Evolutionary conservation across 2,888 invertebrate species (phyloP).

Genomic region (Sisyra terminalis): DNA sequence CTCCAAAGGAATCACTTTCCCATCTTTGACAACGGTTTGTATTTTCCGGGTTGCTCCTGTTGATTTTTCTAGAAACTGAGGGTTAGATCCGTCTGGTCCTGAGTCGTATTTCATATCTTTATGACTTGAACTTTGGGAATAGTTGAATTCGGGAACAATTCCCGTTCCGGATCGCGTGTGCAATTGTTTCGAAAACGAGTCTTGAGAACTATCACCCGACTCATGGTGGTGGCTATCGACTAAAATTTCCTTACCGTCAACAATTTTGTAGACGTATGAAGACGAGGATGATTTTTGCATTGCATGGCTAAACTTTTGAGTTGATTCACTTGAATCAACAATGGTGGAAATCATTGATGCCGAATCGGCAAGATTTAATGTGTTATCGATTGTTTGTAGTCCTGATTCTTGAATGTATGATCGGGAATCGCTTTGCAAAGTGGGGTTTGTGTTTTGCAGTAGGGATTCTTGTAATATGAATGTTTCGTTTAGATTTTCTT

Average conservation of each 20-base stretch:
- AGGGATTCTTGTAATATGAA: neutral
- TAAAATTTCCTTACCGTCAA: constrained; percentile 44
- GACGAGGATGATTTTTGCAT: constrained; percentile 41
- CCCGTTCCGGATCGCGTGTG: constrained; percentile 37
- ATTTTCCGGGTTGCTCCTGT: constrained; percentile 27
- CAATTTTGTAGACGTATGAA: constrained; percentile 46
- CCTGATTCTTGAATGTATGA: neutral
- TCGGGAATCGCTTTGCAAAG: neutral
- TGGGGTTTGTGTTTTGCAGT: no score
- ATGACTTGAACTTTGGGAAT: constrained; percentile 34
- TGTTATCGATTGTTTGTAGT: neutral
- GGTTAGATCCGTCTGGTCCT: constrained; percentile 29
- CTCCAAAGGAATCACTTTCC: constrained; percentile 17
- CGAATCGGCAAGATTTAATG: neutral
- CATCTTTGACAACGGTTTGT: constrained; percentile 22
- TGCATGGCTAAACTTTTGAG: constrained; percentile 35
- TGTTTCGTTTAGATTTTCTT: neutral
- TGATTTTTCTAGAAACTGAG: constrained; percentile 24
- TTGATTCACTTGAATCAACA: constrained; percentile 20
- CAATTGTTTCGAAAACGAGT: constrained; percentile 33
- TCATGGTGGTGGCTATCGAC: constrained; percentile 40
- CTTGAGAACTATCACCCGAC: constrained; percentile 33
- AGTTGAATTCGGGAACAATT: constrained; percentile 36
- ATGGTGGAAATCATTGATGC: neutral
- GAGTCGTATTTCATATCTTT: constrained; percentile 38